Conservation (phyloP, 2,888 invertebrate genomes). For the Catocala nupta region DNA sequence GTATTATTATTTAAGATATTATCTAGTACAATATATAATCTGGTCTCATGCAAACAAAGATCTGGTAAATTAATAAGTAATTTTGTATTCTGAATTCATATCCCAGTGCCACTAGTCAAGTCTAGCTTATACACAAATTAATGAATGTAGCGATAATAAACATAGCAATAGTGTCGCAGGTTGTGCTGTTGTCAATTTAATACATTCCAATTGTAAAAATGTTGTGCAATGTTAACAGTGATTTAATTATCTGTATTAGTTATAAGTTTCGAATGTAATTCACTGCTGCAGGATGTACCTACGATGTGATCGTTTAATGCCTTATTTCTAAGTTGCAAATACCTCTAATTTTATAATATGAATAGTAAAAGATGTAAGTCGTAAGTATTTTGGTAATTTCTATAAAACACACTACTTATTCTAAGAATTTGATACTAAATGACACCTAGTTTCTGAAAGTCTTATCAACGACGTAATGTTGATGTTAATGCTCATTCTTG, state of each 20-base stretch:
- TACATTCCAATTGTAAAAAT: constrained; percentile 48
- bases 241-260: constrained; percentile 24
- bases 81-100: constrained; percentile 29
- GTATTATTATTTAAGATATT: constrained; percentile 29
- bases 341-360: too few species aligned
- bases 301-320: constrained; percentile 43
- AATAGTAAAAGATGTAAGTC: too few species aligned
- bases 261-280: constrained; percentile 42
- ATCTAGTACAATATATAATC: constrained; percentile 13
- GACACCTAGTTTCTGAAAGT: too few species aligned
- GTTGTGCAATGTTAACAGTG: constrained; percentile 32
- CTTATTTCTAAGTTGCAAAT: too few species aligned
- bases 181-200: constrained; percentile 50
- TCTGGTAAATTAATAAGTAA: constrained; percentile 36
- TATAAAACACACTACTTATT: too few species aligned
- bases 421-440: too few species aligned
- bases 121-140: constrained; percentile 50
- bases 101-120: constrained; percentile 63
- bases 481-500: too few species aligned
- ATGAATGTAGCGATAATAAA: constrained; percentile 30
- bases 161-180: constrained; percentile 34
- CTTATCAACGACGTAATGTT: too few species aligned
- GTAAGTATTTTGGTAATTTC: too few species aligned
- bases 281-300: constrained; percentile 40
- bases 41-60: constrained; percentile 31